phyloP scores from a whole-genome alignment of 2,797 vertebrate genomes.

The Tragopan temminckii region DNA sequence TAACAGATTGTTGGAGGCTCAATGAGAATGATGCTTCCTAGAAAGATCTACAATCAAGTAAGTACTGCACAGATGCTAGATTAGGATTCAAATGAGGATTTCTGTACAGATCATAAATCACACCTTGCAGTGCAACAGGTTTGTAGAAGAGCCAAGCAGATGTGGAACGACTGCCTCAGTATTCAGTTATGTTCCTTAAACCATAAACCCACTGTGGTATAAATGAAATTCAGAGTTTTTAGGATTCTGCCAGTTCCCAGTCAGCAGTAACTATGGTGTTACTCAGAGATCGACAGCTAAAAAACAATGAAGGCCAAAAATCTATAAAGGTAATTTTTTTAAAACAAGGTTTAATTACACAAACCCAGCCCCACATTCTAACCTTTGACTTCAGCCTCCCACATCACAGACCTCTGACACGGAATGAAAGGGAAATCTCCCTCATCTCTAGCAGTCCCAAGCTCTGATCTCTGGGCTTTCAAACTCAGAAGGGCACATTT shows the following conservation, averaged over 20 bases:
- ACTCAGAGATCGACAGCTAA: background rate
- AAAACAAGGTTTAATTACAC: background rate
- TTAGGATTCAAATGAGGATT: constrained; percentile 34
- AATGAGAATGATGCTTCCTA: constrained; percentile 61
- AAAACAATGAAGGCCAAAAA: background rate
- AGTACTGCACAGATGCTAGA: background rate
- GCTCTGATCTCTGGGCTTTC: background rate
- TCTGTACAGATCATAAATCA: constrained; percentile 44
- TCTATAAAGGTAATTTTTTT: background rate
- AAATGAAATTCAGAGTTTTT: background rate
- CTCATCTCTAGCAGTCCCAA: background rate
- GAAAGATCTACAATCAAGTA: constrained; percentile 38
- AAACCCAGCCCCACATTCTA: background rate
- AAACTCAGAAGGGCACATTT: background rate
- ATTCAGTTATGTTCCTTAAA: background rate
- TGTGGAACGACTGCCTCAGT: background rate
- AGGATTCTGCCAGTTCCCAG: background rate
- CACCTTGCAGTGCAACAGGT: background rate
- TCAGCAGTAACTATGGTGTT: background rate
- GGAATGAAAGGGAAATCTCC: background rate
- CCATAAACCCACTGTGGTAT: background rate
- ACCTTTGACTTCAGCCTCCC: background rate
- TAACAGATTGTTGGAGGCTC: constrained; percentile 59
- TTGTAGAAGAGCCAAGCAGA: constrained; percentile 15
- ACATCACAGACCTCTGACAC: background rate